These are phyloP conservation scores for Drosophila tropicalis DNA, from an alignment of 1,140 invertebrate genomes.

Conservation along the genomic window DNA sequence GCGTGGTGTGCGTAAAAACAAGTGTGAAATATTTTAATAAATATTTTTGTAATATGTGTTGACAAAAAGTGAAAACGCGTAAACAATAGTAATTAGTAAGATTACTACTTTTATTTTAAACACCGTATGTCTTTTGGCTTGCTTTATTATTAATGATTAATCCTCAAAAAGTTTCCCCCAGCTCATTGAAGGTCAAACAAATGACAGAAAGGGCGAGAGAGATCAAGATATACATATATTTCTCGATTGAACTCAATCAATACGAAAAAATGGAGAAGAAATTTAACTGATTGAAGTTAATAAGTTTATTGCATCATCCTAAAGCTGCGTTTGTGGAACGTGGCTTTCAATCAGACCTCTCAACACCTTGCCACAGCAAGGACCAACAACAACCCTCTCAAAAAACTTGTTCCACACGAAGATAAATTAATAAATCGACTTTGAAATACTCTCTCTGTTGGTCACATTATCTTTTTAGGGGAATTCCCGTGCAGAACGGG, in stretches of 20 bases:
- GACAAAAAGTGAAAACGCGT: slow-evolving; percentile 38
- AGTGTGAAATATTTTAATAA: slow-evolving; percentile 61
- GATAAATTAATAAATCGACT: neutral
- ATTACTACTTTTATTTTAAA: slow-evolving; percentile 21
- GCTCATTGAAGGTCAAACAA: slow-evolving; percentile 49
- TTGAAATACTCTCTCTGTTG: neutral
- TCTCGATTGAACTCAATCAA: neutral
- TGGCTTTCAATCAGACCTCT: neutral
- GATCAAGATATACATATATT: neutral
- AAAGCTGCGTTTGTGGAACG: neutral
- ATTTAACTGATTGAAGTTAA: slow-evolving; percentile 2
- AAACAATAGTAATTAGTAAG: slow-evolving; percentile 4
- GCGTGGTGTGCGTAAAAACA: slow-evolving; percentile 25
- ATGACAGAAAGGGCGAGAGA: slow-evolving; percentile 35
- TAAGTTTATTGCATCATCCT: slow-evolving; percentile 15
- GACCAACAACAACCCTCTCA: neutral
- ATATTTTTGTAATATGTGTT: slow-evolving; percentile 27
- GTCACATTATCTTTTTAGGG: neutral
- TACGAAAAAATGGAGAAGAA: slow-evolving; percentile 12
- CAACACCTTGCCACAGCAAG: slow-evolving; percentile 10
- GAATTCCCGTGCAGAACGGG: neutral
- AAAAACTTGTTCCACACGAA: slow-evolving; percentile 8
- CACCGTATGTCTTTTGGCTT: slow-evolving; percentile 17
- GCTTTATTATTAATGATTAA: neutral
- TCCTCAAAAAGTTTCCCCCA: slow-evolving; percentile 40